phyloP scores from a whole-genome alignment of 64 coral and sea anemone species.

The Trachythela sp. region DNA sequence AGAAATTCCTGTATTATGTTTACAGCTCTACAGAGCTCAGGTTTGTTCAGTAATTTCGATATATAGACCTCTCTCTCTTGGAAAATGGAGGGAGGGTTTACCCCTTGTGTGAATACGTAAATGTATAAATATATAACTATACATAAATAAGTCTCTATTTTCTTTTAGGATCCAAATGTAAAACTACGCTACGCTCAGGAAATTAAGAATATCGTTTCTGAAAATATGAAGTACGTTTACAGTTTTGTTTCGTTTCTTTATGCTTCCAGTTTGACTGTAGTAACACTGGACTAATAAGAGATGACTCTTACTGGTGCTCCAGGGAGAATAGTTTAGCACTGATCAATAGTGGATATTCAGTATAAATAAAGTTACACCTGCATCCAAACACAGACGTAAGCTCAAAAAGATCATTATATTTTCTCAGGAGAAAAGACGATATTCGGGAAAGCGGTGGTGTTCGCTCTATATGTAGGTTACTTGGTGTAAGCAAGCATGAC shows the following conservation, averaged over 20 bases:
- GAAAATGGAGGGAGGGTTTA: neutral
- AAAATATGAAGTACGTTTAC: slow-evolving; percentile 48
- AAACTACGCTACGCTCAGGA: slow-evolving; percentile 68
- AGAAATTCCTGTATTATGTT: slow-evolving; percentile 71
- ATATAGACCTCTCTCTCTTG: neutral
- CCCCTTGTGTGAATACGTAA: too few species aligned
- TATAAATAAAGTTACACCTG: too few species aligned
- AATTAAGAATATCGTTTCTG: slow-evolving; percentile 74
- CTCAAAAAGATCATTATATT: neutral
- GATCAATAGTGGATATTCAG: too few species aligned
- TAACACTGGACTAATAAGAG: too few species aligned
- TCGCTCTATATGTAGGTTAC: slow-evolving; percentile 59
- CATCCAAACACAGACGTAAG: too few species aligned
- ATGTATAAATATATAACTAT: too few species aligned
- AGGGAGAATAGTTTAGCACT: too few species aligned
- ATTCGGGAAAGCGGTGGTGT: slow-evolving; percentile 74
- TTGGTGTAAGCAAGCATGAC: slow-evolving; percentile 63
- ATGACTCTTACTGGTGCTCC: too few species aligned
- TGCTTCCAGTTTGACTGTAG: too few species aligned
- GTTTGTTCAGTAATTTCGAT: slow-evolving; percentile 24
- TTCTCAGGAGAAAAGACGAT: slow-evolving; percentile 63
- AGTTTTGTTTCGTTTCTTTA: too few species aligned
- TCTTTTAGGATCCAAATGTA: slow-evolving; percentile 48
- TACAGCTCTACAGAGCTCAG: slow-evolving; percentile 56
- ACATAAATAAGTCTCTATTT: neutral